A percentile compares a stretch with the other conserved stretches of the same genome.
Evolutionary conservation across 2,113 vertebrate species (phyloP).

Genomic region (Gila orcuttii): DNA sequence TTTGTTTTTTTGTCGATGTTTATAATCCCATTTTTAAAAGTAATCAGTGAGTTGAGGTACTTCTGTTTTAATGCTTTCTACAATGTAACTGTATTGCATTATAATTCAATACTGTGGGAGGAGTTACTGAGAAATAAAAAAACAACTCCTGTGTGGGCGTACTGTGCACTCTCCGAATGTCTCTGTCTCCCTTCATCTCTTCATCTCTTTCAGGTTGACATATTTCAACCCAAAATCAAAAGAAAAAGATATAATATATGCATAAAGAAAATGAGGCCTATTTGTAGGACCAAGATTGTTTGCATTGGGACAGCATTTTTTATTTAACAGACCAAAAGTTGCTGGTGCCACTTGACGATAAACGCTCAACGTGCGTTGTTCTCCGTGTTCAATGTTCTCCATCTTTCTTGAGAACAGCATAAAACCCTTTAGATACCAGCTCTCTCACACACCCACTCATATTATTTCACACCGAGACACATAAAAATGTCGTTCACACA

Average conservation of each 20-base stretch:
- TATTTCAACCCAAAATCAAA: not conserved
- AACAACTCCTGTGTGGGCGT: slow-evolving; percentile 86
- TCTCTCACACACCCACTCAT: slow-evolving; percentile 33
- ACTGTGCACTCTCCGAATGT: slow-evolving; percentile 48
- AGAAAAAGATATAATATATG: not conserved
- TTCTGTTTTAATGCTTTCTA: slow-evolving; percentile 99
- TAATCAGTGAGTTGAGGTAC: slow-evolving; percentile 99
- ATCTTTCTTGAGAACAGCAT: not conserved
- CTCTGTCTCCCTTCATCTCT: slow-evolving; percentile 29
- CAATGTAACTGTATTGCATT: slow-evolving; percentile 99
- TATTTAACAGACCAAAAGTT: not conserved
- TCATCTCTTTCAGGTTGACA: slow-evolving; percentile 47
- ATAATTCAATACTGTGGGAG: slow-evolving; percentile 98
- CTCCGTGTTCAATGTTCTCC: not conserved
- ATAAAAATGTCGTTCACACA: slow-evolving; percentile 45
- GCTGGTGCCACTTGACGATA: not conserved
- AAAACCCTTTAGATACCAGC: not conserved
- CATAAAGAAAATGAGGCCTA: not conserved
- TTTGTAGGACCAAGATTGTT: not conserved
- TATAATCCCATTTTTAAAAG: slow-evolving; percentile 96
- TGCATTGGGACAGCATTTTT: not conserved
- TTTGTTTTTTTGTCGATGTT: slow-evolving; percentile 77
- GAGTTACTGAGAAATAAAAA: slow-evolving; percentile 96
- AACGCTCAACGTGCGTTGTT: not conserved
- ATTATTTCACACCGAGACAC: slow-evolving; percentile 37